Evolutionary conservation across 2,113 vertebrate genomes (phyloP).

Genomic region (Rutilus rutilus): DNA sequence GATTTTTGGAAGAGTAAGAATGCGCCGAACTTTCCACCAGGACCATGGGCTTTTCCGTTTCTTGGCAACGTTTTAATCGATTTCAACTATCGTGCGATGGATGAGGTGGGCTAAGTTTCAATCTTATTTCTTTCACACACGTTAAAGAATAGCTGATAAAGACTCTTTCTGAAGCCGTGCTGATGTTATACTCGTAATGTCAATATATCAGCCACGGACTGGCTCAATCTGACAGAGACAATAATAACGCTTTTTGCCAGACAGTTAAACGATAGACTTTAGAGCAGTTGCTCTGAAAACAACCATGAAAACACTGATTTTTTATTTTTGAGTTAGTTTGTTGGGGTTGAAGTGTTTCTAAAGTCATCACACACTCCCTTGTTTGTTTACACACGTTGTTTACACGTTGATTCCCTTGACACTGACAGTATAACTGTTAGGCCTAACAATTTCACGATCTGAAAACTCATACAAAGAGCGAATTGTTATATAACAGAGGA

Average conservation of each 20-base stretch:
- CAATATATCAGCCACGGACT: not conserved
- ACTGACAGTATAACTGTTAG: too few species aligned
- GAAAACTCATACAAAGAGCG: too few species aligned
- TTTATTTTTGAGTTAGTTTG: not conserved
- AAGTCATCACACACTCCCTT: not conserved
- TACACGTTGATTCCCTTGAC: too few species aligned
- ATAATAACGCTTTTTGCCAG: not conserved
- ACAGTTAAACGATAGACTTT: not conserved
- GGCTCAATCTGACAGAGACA: not conserved
- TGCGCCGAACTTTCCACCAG: slow-evolving; percentile 65
- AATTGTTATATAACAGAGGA: too few species aligned
- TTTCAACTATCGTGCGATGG: slow-evolving; percentile 62
- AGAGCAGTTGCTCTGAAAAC: not conserved
- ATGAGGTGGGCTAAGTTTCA: slow-evolving; percentile 62
- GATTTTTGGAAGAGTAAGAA: slow-evolving; percentile 42
- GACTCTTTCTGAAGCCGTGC: not conserved
- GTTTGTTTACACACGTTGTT: too few species aligned
- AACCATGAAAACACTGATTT: not conserved
- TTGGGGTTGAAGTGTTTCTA: not conserved
- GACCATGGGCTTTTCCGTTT: slow-evolving; percentile 66
- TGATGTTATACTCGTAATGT: not conserved
- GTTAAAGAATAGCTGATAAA: not conserved
- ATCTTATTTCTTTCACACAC: not conserved
- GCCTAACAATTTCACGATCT: too few species aligned
- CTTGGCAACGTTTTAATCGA: slow-evolving; percentile 63